Conservation (phyloP, 1,140 invertebrate genomes). For the Drosophila yakuba region DNA sequence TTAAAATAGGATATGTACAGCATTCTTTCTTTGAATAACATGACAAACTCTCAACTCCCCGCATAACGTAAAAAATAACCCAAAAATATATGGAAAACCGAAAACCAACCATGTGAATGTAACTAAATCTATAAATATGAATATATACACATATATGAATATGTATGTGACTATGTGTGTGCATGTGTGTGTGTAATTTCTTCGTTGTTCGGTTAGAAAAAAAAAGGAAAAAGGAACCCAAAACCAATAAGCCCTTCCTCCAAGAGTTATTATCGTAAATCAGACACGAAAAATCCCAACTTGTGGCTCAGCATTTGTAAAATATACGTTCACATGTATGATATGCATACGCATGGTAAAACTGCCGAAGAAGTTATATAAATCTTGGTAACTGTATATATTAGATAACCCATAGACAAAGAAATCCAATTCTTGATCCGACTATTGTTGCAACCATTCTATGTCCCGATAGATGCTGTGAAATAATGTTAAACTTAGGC, state of each 20-base stretch:
- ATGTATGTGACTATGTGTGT: slow-evolving; percentile 38
- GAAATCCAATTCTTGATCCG: slow-evolving; percentile 23
- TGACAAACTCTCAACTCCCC: slow-evolving; percentile 28
- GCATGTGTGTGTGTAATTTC: slow-evolving; percentile 40
- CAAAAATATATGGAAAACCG: slow-evolving; percentile 16
- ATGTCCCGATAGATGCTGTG: slow-evolving; percentile 23
- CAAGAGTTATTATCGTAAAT: slow-evolving; percentile 29
- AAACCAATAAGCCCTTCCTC: slow-evolving; percentile 9
- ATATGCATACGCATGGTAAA: slow-evolving; percentile 15
- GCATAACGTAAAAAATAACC: slow-evolving; percentile 27
- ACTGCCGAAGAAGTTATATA: slow-evolving; percentile 10
- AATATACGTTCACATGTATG: slow-evolving; percentile 20
- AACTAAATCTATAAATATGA: slow-evolving; percentile 25
- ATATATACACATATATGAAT: slow-evolving; percentile 14
- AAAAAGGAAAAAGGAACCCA: slow-evolving; percentile 3
- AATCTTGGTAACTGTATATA: slow-evolving; percentile 42
- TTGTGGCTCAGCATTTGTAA: slow-evolving; percentile 43
- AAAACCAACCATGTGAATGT: slow-evolving; percentile 27
- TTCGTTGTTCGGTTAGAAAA: slow-evolving; percentile 6
- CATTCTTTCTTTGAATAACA: slow-evolving; percentile 11
- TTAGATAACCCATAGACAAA: slow-evolving; percentile 25
- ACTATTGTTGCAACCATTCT: slow-evolving; percentile 19
- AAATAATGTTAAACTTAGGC: slow-evolving; percentile 8
- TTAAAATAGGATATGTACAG: slow-evolving; percentile 30
- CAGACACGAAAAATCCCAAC: slow-evolving; percentile 19